Evolutionary conservation across 2,113 vertebrate species (phyloP).

Genomic region (Chaenogobius annularis): DNA sequence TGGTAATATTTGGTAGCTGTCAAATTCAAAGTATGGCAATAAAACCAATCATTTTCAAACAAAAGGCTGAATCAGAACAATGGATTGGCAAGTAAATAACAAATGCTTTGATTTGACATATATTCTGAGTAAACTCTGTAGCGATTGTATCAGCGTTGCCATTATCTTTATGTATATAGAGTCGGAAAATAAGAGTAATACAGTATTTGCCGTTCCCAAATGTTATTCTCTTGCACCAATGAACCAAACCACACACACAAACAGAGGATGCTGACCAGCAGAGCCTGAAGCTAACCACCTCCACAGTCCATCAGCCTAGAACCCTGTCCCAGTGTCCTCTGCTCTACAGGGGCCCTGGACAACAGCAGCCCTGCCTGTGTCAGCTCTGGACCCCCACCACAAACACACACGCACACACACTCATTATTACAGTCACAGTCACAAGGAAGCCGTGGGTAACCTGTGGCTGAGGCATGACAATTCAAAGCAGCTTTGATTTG

Average conservation of each 20-base stretch:
- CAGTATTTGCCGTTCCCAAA: background rate
- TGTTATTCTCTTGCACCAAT: slow-evolving; percentile 4
- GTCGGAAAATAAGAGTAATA: too few species aligned
- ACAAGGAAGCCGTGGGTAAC: slow-evolving; percentile 48
- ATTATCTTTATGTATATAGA: too few species aligned
- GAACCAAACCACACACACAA: slow-evolving; percentile 9
- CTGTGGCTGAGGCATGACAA: slow-evolving; percentile 44
- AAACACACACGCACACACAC: slow-evolving; percentile 23
- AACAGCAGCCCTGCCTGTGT: slow-evolving; percentile 40
- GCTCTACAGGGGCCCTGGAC: slow-evolving; percentile 38
- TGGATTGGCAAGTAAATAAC: background rate
- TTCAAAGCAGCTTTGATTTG: slow-evolving; percentile 42
- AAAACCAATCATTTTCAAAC: too few species aligned
- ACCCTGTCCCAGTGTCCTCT: slow-evolving; percentile 35
- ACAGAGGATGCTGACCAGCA: slow-evolving; percentile 9
- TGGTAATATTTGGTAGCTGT: too few species aligned
- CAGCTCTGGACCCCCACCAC: slow-evolving; percentile 30
- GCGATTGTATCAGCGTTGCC: too few species aligned
- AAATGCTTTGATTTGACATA: background rate
- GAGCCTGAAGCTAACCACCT: slow-evolving; percentile 41
- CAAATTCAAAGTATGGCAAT: too few species aligned
- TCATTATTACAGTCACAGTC: slow-evolving; percentile 69
- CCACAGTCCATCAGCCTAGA: slow-evolving; percentile 41
- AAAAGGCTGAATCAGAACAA: background rate
- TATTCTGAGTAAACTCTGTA: too few species aligned